Evolutionary conservation across 2,797 vertebrate genomes (phyloP).

Genomic region (Amniataba percoides): DNA sequence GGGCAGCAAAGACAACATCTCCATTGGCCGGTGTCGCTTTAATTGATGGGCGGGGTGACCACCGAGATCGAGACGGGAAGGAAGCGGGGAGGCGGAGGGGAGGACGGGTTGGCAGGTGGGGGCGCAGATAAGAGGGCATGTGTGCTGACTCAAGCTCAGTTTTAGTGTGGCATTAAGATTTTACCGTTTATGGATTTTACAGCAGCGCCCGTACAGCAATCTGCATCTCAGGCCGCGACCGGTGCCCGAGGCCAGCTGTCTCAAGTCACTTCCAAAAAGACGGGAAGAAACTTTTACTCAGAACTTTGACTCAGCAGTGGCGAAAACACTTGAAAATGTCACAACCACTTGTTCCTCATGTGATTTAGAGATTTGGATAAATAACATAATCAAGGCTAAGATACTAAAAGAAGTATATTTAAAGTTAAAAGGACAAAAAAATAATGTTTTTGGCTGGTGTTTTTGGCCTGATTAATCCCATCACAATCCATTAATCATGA

Average conservation of each 20-base stretch:
- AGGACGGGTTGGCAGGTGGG: slow-evolving; percentile 38
- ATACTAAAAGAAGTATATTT: no score
- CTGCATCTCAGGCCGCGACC: slow-evolving; percentile 39
- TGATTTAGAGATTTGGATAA: no score
- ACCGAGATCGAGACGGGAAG: slow-evolving; percentile 49
- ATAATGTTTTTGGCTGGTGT: no score
- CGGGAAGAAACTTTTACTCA: neutral
- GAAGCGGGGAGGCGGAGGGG: slow-evolving; percentile 44
- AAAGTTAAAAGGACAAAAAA: no score
- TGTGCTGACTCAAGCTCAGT: slow-evolving; percentile 64
- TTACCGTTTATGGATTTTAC: slow-evolving; percentile 60
- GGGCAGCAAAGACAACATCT: slow-evolving; percentile 64
- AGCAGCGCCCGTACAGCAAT: slow-evolving; percentile 37
- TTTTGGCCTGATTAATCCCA: no score
- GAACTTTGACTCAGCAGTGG: neutral
- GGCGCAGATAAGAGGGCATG: slow-evolving; percentile 56
- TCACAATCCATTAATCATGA: no score
- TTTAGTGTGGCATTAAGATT: slow-evolving; percentile 64
- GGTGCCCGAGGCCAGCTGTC: slow-evolving; percentile 3
- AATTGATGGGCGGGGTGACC: slow-evolving; percentile 72
- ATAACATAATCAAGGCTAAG: no score
- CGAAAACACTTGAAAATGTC: no score
- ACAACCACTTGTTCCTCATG: neutral
- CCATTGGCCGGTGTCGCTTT: slow-evolving; percentile 51
- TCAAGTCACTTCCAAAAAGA: slow-evolving; percentile 11